Evolutionary conservation across 2,113 vertebrate genomes (phyloP).

Genomic region (Falco punctatus): DNA sequence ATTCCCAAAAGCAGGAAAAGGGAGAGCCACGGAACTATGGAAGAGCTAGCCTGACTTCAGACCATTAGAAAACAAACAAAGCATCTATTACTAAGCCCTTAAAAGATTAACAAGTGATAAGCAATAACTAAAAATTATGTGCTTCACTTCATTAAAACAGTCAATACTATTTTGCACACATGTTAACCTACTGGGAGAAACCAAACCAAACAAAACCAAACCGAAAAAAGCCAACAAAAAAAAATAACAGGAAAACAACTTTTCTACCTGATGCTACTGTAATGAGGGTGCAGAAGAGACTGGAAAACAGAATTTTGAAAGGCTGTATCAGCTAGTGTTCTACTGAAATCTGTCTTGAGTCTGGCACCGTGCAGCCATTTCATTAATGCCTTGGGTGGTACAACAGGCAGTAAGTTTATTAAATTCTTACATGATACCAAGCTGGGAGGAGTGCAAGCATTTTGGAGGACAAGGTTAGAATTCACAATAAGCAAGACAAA

Average conservation of each 20-base stretch:
- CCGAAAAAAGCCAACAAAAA: not conserved
- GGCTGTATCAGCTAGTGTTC: not conserved
- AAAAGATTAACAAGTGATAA: not conserved
- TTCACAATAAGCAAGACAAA: constrained; percentile 45
- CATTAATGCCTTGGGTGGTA: not conserved
- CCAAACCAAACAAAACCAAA: not conserved
- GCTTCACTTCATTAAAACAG: not conserved
- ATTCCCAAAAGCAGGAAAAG: not conserved
- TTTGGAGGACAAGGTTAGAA: constrained; percentile 24
- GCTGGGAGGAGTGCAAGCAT: not conserved
- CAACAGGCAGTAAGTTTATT: not conserved
- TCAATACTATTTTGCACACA: not conserved
- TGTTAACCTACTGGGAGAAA: not conserved
- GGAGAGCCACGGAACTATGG: not conserved
- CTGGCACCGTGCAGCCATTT: not conserved
- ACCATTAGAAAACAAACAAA: not conserved
- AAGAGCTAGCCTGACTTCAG: not conserved
- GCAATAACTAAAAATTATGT: not conserved
- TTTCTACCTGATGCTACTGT: not conserved
- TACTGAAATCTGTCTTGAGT: not conserved
- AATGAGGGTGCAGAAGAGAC: not conserved
- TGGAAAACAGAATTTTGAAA: not conserved
- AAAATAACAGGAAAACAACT: not conserved
- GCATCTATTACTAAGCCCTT: not conserved
- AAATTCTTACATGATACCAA: not conserved